Percentiles rank a stretch among this genome's conserved stretches.
Conservation (phyloP, 2,797 vertebrate species). For the Strix occidentalis region DNA sequence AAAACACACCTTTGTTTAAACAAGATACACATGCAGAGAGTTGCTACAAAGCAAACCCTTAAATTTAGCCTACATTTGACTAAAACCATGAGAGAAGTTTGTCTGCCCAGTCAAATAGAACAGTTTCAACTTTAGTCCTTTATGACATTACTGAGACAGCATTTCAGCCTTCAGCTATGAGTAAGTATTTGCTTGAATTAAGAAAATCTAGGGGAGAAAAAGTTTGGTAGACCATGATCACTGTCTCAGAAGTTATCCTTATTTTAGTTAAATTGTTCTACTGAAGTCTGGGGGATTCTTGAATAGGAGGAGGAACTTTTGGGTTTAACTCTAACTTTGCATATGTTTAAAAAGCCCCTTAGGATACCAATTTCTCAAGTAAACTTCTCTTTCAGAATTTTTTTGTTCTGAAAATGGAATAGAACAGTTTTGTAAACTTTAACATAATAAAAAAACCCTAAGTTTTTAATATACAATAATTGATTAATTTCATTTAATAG, state of each 20-base stretch:
- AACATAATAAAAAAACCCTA: not conserved
- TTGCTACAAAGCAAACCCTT: not conserved
- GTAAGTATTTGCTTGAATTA: not conserved
- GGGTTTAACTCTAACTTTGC: not conserved
- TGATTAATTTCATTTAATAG: conserved; percentile 45
- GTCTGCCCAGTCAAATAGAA: not conserved
- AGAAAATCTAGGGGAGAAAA: not conserved
- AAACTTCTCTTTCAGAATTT: not conserved
- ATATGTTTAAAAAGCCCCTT: not conserved
- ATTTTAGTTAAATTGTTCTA: not conserved
- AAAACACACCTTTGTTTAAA: not conserved
- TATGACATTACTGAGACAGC: not conserved
- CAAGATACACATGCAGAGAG: not conserved
- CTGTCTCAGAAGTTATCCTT: not conserved
- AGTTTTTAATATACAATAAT: conserved; percentile 42
- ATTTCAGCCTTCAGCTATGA: not conserved
- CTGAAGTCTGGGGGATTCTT: not conserved
- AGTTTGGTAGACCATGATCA: not conserved
- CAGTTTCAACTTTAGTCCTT: not conserved
- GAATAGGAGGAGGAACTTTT: not conserved
- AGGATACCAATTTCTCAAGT: not conserved
- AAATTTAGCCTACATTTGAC: not conserved
- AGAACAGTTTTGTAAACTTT: conserved; percentile 23
- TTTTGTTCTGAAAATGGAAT: not conserved
- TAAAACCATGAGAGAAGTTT: not conserved